Evolutionary conservation across 2,888 invertebrate genomes (phyloP).

Genomic region (Oxytorus armatus): DNA sequence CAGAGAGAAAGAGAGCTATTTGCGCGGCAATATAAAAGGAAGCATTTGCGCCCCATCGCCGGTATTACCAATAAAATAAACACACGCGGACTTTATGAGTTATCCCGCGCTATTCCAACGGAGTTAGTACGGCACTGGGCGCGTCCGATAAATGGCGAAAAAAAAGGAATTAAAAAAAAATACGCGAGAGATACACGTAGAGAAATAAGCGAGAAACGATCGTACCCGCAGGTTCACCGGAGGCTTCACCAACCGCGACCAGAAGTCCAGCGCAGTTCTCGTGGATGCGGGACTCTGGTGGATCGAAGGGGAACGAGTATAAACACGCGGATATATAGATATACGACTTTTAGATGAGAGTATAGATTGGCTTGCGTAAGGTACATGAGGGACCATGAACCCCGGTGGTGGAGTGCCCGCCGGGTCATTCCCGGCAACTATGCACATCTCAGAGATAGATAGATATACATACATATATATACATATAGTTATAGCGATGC

Average conservation of each 20-base stretch:
- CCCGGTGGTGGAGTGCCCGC: slow-evolving; percentile 48
- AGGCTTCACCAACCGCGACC: slow-evolving; percentile 30
- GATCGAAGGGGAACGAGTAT: slow-evolving; percentile 31
- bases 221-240: slow-evolving; percentile 41
- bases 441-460: slow-evolving; percentile 35
- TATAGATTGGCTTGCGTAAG: slow-evolving; percentile 59
- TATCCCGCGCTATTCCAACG: slow-evolving; percentile 43
- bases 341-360: slow-evolving; percentile 53
- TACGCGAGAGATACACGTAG: background rate
- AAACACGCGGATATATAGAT: slow-evolving; percentile 44
- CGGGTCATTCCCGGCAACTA: slow-evolving; percentile 61
- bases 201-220: slow-evolving; percentile 41
- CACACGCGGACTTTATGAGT: slow-evolving; percentile 69
- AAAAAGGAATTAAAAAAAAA: slow-evolving; percentile 32
- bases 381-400: slow-evolving; percentile 59
- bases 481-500: slow-evolving; percentile 24
- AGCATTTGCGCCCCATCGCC: slow-evolving; percentile 17
- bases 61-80: slow-evolving; percentile 68
- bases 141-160: slow-evolving; percentile 44
- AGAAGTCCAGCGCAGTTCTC: no score
- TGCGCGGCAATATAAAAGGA: slow-evolving; percentile 44
- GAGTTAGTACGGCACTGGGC: slow-evolving; percentile 34
- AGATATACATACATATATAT: slow-evolving; percentile 21
- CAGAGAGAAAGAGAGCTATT: background rate
- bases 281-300: no score